These are phyloP conservation scores for Garrulus glandarius DNA, from an alignment of 2,797 vertebrate species.

Conservation along the genomic window DNA sequence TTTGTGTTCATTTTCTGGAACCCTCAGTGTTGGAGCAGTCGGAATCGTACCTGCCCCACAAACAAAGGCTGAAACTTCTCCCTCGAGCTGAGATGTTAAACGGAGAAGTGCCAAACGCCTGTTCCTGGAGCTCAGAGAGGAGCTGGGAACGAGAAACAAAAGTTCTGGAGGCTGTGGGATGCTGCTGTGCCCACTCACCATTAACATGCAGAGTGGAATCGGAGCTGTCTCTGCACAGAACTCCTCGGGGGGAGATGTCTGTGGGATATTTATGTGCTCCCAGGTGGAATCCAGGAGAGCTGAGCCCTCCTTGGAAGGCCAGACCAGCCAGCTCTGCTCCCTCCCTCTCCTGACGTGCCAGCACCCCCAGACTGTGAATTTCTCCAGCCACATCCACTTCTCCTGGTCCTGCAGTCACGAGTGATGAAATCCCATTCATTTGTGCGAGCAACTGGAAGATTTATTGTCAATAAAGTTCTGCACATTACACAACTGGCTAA, in stretches of 20 bases:
- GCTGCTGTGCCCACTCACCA: constrained; percentile 1
- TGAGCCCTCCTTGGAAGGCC: background rate
- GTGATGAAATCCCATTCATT: constrained; percentile 52
- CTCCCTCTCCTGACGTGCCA: background rate
- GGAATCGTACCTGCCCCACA: background rate
- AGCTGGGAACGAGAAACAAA: background rate
- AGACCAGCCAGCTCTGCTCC: background rate
- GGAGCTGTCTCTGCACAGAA: background rate
- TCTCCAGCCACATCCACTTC: background rate
- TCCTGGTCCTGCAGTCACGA: background rate
- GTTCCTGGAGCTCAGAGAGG: background rate
- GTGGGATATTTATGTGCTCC: background rate
- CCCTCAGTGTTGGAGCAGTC: rapidly evolving
- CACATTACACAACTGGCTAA: constrained; percentile 63
- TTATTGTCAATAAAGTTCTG: constrained; percentile 63
- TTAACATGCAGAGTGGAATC: background rate
- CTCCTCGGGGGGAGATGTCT: background rate
- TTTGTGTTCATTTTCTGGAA: background rate
- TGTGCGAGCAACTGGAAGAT: constrained; percentile 30
- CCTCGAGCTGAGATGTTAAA: background rate
- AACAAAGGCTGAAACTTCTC: background rate
- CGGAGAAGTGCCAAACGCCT: background rate
- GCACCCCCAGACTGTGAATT: background rate
- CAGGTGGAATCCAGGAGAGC: background rate
- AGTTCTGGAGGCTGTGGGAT: background rate